Percentiles rank a stretch among this genome's conserved stretches.
Evolutionary conservation across 2,797 vertebrate species (phyloP).

Genomic region (Chelon auratus): DNA sequence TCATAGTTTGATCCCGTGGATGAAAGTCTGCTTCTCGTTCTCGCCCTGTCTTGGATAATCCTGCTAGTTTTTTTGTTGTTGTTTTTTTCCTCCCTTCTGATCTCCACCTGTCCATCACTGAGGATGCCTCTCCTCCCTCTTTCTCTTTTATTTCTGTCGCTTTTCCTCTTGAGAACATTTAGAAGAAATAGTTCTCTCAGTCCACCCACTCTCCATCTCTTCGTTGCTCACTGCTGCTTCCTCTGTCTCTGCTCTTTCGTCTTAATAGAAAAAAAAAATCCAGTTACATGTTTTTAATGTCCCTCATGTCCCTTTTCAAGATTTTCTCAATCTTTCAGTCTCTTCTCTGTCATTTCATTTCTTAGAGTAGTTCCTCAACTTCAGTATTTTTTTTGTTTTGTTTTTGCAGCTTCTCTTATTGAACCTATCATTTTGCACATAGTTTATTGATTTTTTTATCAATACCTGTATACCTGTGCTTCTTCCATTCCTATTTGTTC

Average conservation of each 20-base stretch:
- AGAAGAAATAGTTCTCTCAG: slow-evolving; percentile 48
- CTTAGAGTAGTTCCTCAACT: background rate
- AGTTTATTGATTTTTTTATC: background rate
- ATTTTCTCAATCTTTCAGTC: background rate
- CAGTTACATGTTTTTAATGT: background rate
- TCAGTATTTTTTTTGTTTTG: background rate
- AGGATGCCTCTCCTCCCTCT: slow-evolving; percentile 33
- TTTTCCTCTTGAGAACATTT: slow-evolving; percentile 49
- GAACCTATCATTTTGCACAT: background rate
- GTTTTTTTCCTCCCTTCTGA: slow-evolving; percentile 12
- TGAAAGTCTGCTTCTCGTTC: slow-evolving; percentile 55
- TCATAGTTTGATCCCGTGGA: slow-evolving; percentile 57
- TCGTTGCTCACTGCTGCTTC: slow-evolving; percentile 25
- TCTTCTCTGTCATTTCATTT: background rate
- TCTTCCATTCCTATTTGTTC: background rate
- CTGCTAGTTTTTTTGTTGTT: slow-evolving; percentile 9
- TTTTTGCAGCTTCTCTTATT: background rate
- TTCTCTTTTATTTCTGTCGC: slow-evolving; percentile 36
- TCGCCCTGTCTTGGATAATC: slow-evolving; percentile 51
- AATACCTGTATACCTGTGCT: no score
- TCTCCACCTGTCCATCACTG: slow-evolving; percentile 66
- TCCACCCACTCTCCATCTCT: slow-evolving; percentile 60
- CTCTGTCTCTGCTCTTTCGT: slow-evolving; percentile 6
- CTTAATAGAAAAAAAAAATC: slow-evolving; percentile 10
- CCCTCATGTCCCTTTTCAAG: background rate